Conservation (phyloP, 2,113 vertebrate genomes). For the Tachuris rubrigastra region DNA sequence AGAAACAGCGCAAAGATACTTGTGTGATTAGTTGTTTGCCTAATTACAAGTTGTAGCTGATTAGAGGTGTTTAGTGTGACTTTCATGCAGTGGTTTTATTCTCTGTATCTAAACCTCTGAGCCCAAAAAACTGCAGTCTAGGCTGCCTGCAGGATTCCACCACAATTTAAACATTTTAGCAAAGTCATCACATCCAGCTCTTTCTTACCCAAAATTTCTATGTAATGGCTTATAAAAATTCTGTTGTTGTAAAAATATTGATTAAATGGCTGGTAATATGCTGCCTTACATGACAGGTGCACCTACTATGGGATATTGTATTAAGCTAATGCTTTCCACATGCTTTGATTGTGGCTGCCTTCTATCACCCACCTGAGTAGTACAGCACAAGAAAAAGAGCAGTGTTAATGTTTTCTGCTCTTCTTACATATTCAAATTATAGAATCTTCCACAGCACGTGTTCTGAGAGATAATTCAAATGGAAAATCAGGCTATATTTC, state of each 20-base stretch:
- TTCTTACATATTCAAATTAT: neutral
- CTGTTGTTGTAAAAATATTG: neutral
- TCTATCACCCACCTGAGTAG: neutral
- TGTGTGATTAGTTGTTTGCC: slow-evolving; percentile 31
- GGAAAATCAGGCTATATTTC: neutral
- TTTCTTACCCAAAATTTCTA: neutral
- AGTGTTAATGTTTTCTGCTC: neutral
- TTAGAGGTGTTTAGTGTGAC: slow-evolving; percentile 42
- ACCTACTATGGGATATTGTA: neutral
- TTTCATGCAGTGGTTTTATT: slow-evolving; percentile 33
- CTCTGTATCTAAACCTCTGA: neutral
- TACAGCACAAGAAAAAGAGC: neutral
- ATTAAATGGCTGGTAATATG: neutral
- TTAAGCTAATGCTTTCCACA: neutral
- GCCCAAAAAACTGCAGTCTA: slow-evolving; percentile 1
- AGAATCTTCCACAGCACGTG: neutral
- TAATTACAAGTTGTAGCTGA: slow-evolving; percentile 54
- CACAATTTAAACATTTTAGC: slow-evolving; percentile 33
- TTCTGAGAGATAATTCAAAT: neutral
- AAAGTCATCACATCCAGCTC: neutral
- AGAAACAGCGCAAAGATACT: slow-evolving; percentile 42
- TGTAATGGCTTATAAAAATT: neutral
- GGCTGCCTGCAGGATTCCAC: slow-evolving; percentile 26
- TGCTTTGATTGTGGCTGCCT: neutral
- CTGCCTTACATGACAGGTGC: neutral